Evolutionary conservation across 2,113 vertebrate genomes (phyloP).

Genomic region (Mola mola): DNA sequence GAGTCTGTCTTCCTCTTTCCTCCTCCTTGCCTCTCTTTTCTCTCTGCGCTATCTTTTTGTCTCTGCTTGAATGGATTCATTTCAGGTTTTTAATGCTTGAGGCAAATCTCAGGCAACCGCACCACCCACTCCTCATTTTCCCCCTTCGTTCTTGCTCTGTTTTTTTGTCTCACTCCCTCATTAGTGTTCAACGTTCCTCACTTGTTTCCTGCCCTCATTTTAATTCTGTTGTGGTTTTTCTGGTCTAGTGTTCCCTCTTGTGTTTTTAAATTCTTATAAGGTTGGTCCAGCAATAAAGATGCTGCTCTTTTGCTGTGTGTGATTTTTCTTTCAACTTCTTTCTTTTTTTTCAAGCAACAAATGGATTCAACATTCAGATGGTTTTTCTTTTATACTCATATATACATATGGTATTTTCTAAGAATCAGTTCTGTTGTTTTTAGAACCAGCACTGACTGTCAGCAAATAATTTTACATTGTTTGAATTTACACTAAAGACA

Average conservation of each 20-base stretch:
- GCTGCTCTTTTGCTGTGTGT: neutral
- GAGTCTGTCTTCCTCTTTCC: constrained; percentile 42
- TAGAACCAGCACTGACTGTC: neutral
- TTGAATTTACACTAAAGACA: neutral
- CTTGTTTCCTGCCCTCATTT: constrained; percentile 44
- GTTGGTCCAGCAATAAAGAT: constrained; percentile 1
- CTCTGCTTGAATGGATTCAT: constrained; percentile 34
- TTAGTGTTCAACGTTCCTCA: constrained; percentile 31
- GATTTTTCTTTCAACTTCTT: too few species aligned
- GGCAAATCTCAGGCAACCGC: constrained; percentile 44
- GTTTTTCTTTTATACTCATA: too few species aligned
- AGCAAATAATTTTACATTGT: neutral
- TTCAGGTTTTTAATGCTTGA: constrained; percentile 39
- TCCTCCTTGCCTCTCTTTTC: neutral
- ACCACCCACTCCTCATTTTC: constrained; percentile 35
- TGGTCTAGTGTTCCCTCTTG: constrained; percentile 36
- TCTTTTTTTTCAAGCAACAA: too few species aligned
- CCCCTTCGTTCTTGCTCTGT: constrained; percentile 11
- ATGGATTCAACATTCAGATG: too few species aligned
- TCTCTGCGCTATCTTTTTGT: constrained; percentile 15
- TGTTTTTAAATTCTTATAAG: constrained; percentile 17
- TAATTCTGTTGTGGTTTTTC: constrained; percentile 18
- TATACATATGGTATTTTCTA: too few species aligned
- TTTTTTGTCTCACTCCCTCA: constrained; percentile 30
- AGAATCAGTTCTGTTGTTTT: too few species aligned